These are phyloP conservation scores for Tyria jacobaeae DNA, from an alignment of 2,888 invertebrate species.

Conservation along the genomic window DNA sequence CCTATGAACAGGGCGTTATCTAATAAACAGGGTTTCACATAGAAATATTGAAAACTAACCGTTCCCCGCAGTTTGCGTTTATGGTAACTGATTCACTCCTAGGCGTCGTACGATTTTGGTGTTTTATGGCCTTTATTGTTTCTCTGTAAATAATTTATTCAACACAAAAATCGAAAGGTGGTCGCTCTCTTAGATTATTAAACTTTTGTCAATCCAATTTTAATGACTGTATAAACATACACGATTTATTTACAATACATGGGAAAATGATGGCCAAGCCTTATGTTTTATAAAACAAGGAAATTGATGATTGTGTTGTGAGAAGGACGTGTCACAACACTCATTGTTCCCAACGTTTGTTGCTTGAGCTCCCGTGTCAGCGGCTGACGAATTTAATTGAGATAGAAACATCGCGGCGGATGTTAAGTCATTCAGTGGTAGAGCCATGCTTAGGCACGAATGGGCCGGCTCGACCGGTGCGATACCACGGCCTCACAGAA, in stretches of 20 bases:
- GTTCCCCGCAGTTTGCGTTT: too few relatives aligned
- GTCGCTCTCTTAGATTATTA: neutral
- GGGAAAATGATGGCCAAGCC: conserved; percentile 38
- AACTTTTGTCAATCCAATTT: neutral
- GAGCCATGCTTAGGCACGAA: too few relatives aligned
- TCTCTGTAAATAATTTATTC: too few relatives aligned
- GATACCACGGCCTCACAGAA: too few relatives aligned
- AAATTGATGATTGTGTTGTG: conserved; percentile 57
- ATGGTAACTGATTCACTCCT: too few relatives aligned
- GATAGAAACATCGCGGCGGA: conserved; percentile 1
- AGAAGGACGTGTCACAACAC: conserved; percentile 49
- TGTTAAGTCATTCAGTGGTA: too few relatives aligned
- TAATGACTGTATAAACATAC: neutral
- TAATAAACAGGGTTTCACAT: neutral
- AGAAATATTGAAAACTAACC: neutral
- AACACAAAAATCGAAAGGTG: too few relatives aligned
- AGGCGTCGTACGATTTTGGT: too few relatives aligned
- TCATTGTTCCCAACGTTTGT: conserved; percentile 52
- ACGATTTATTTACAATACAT: conserved; percentile 24
- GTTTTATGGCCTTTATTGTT: too few relatives aligned
- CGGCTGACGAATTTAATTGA: conserved; percentile 1
- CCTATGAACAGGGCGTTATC: neutral
- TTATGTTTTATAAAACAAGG: conserved; percentile 53
- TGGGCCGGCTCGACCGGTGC: too few relatives aligned
- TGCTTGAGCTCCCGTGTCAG: conserved; percentile 14